Base-by-base conservation (phyloP, 2,888 invertebrate genomes). In the Drosophila affinis region DNA sequence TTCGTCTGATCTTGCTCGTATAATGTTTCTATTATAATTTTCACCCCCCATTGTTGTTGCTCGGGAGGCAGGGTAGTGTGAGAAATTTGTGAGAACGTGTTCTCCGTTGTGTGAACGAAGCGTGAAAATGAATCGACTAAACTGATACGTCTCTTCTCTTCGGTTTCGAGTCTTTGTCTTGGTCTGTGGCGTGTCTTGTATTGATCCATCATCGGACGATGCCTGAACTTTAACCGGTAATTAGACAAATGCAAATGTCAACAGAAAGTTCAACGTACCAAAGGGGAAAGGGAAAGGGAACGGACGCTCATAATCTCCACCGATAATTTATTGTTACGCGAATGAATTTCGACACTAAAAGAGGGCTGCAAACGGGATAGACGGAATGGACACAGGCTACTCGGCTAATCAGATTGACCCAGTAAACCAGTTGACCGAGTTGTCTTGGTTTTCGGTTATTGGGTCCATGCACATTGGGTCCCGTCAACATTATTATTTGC, bases 401-500 rank as follows among this genome's bases (percentile, higher is more conserved):
- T 60, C 27, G 46, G 69, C 81, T 84, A 84, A 86, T 87, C 87
- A 88, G 78, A 82, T 81, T 85, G 87, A 87, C 88, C 85, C 77
- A 88, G 74, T 81, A 87, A 89, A 76, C 87, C 72, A 85, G 84
- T 87, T 83, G 64, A 67, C 69, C 45, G 67, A 67, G 51, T 49
- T 44, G 68, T 48, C 60, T 68, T 55, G 60, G 54, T 55, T 68
- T 63, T 67, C 56, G 67, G 67, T 21, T 63, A 67, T 70, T 58
- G 63, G 65, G 49, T 61, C 51, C 39, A 53, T 58, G 27, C 52
- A 29, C 32, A 53, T 51, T 39, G 39, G 61, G 71, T 78, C 80
- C 85, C 83, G 85, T 83, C 86, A 83, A 86, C 79, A 84, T 82
- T 79, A 86, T 88, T 89, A 88, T 88, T 83, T 88, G 87, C 79